Evolutionary conservation across 2,797 vertebrate genomes (phyloP).

Genomic region (Heterohyrax brucei): DNA sequence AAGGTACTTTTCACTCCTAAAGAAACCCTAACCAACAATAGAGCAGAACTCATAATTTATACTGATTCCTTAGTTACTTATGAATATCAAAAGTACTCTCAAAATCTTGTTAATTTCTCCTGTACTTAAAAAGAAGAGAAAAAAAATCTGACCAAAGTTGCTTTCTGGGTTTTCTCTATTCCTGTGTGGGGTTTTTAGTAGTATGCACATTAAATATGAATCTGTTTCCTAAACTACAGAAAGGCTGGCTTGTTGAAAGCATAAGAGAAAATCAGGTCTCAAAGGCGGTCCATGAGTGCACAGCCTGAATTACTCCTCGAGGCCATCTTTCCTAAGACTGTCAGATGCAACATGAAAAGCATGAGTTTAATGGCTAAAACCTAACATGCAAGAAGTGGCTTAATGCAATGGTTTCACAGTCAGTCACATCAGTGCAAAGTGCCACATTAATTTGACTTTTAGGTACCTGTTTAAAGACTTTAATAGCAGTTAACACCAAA

Average conservation of each 20-base stretch:
- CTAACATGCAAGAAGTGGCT: not conserved
- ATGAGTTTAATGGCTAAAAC: not conserved
- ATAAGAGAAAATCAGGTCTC: not conserved
- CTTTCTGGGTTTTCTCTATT: not conserved
- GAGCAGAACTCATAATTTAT: not conserved
- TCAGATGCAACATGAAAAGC: not conserved
- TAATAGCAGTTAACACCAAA: not conserved
- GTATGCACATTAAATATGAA: not conserved
- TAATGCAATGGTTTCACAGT: not conserved
- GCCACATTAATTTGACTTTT: not conserved
- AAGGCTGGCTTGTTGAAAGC: not conserved
- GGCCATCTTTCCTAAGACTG: not conserved
- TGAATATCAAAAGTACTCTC: not conserved
- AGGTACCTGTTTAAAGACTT: not conserved
- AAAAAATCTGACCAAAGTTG: not conserved
- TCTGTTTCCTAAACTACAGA: not conserved
- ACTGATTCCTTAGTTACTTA: not conserved
- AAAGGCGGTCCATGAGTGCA: not conserved
- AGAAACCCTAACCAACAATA: not conserved
- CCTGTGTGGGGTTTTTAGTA: constrained; percentile 25
- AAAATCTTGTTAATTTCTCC: not conserved
- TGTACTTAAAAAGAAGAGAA: not conserved
- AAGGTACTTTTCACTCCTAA: constrained; percentile 34
- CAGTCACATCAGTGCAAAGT: not conserved
- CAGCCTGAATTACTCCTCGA: not conserved